Base-by-base conservation (phyloP, 2,888 invertebrate genomes). In the Lepidocyrtoides sp. region DNA sequence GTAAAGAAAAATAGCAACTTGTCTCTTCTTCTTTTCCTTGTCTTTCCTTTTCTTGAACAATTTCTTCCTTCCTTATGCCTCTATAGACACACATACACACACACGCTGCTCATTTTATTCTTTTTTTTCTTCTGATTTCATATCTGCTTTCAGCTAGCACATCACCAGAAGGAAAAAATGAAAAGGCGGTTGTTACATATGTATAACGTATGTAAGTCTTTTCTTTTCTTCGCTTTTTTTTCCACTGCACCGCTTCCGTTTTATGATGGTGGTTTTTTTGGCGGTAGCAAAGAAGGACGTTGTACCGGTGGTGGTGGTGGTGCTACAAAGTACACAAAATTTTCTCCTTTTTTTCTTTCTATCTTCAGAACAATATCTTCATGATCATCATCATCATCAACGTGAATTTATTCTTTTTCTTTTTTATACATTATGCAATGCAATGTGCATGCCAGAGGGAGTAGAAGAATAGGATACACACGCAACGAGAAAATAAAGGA, bases 41-140 rank as follows among this genome's bases (percentile, higher is more conserved):
- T 32, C 51, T 54, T 51, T 44, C 83, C 32, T 69, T 51, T 17
- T 32, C 51, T 54, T 54, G 20, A n/a, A 48, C 60, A 69, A 69
- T 85, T 72, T 69, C 72, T 69, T 85, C 84, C 54, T 85, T 85
- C 84, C 72, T 82, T 26, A 32, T 3, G 14, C 20, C 48, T 12
- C 44, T n/a, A 41, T 44, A 44, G 14, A 44, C 44, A 44, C 4
- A 44, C 4, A 44, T 14, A 2, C 69, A 32, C n/a, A 60, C 60
- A 26, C 17, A 17, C 20, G n/a, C 20, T 32, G 17, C 17, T 54
- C 54, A n/a, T 54, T 54, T 54, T 7, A 12, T 54, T 54, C 54
- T 54, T 54, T 4, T 54, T 5, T 54, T 1, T 44, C 44, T 44
- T 44, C 14, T 44, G 44, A 44, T 44, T 72, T 41, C 72, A 41